Conservation (phyloP, 2,113 vertebrate genomes). For the Butorides virescens region DNA sequence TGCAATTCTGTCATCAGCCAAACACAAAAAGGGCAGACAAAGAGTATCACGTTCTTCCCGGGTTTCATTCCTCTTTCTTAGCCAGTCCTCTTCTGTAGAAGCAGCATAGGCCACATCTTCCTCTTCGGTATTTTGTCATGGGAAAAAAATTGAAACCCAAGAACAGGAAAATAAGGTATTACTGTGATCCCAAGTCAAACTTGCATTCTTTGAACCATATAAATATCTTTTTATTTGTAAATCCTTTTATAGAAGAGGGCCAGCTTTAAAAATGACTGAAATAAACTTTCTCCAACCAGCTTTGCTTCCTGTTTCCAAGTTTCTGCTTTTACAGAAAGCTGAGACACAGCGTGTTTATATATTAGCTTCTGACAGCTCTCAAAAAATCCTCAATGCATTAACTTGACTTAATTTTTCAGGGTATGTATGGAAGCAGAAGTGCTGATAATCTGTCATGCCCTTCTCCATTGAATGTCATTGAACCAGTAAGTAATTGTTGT, state of each 20-base stretch:
- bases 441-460: slow-evolving; percentile 82
- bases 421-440: slow-evolving; percentile 81
- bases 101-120: background rate
- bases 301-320: slow-evolving; percentile 7
- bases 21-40: background rate
- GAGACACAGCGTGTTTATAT: background rate
- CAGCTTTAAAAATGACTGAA: slow-evolving; percentile 32
- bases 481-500: slow-evolving; percentile 85
- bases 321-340: slow-evolving; percentile 5
- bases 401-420: slow-evolving; percentile 70
- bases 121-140: slow-evolving; percentile 19
- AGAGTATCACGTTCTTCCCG: background rate
- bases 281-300: slow-evolving; percentile 1
- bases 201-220: background rate
- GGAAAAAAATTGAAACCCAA: background rate
- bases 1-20: background rate
- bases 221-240: slow-evolving; percentile 38
- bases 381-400: background rate
- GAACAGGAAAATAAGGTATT: background rate
- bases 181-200: slow-evolving; percentile 19
- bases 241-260: slow-evolving; percentile 23
- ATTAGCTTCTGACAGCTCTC: background rate
- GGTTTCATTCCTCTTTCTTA: background rate
- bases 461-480: slow-evolving; percentile 87
- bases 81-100: background rate